Evolutionary conservation across 2,888 invertebrate species (phyloP).

Genomic region (Amblyteles armatorius): DNA sequence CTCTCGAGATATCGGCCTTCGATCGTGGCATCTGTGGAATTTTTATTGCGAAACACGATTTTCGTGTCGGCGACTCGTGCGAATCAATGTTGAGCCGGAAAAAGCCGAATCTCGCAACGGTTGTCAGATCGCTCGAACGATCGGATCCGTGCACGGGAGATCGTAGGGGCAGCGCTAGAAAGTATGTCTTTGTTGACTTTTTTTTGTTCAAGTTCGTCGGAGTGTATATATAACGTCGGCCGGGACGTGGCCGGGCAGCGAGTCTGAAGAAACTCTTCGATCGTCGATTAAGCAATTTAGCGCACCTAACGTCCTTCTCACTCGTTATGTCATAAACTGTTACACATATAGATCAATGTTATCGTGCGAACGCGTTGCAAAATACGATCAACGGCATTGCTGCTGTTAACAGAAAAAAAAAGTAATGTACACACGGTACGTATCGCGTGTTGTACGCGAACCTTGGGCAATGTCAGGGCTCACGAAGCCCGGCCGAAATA

Average conservation of each 20-base stretch:
- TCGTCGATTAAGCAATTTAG: slow-evolving; percentile 48
- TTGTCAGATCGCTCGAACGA: slow-evolving; percentile 30
- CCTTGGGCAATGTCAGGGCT: neutral
- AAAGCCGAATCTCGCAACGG: slow-evolving; percentile 55
- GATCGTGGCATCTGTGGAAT: slow-evolving; percentile 61
- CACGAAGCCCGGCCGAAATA: neutral
- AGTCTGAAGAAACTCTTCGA: slow-evolving; percentile 63
- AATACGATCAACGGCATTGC: neutral
- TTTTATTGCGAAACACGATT: slow-evolving; percentile 53
- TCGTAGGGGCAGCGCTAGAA: slow-evolving; percentile 64
- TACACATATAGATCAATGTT: slow-evolving; percentile 23
- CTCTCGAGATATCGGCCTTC: slow-evolving; percentile 64
- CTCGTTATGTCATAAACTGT: slow-evolving; percentile 17
- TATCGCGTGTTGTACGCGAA: neutral
- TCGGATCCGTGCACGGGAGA: slow-evolving; percentile 25
- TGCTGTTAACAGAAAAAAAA: neutral
- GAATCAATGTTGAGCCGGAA: slow-evolving; percentile 39
- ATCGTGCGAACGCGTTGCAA: neutral
- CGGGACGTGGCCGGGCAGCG: slow-evolving; percentile 39
- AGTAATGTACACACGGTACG: neutral
- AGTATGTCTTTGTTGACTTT: slow-evolving; percentile 58
- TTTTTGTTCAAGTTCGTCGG: slow-evolving; percentile 39
- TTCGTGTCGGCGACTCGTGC: slow-evolving; percentile 48
- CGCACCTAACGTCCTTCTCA: slow-evolving; percentile 6
- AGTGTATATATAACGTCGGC: slow-evolving; percentile 37